Evolutionary conservation across 2,888 invertebrate genomes (phyloP).

Genomic region (Epistrophella euchroma): DNA sequence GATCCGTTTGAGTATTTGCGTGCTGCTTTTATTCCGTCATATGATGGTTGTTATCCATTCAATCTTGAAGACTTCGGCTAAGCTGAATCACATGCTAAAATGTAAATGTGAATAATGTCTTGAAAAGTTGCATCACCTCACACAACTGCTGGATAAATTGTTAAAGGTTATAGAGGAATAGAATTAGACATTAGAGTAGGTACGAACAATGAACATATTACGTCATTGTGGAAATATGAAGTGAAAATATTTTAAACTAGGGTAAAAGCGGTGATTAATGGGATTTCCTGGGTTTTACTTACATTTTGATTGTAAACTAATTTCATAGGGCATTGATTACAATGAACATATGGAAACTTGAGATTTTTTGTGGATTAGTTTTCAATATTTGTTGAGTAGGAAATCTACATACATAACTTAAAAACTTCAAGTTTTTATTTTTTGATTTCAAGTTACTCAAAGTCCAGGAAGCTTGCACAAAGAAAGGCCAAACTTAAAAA

Average conservation of each 20-base stretch:
- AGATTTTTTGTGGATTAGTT: too few relatives aligned
- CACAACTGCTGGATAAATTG: background rate
- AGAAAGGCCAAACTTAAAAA: too few relatives aligned
- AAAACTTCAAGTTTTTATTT: too few relatives aligned
- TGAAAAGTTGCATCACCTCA: background rate
- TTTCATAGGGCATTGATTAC: too few relatives aligned
- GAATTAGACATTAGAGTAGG: background rate
- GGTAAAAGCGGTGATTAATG: background rate
- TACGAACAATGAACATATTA: background rate
- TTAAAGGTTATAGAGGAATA: background rate
- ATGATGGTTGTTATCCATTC: background rate
- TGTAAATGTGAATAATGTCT: slow-evolving; percentile 2
- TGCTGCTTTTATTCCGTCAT: slow-evolving; percentile 3
- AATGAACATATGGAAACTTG: too few relatives aligned
- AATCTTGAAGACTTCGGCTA: background rate
- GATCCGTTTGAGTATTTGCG: slow-evolving; percentile 14
- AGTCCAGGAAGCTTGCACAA: too few relatives aligned
- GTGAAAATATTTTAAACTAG: background rate
- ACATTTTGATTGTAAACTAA: too few relatives aligned
- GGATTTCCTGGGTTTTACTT: too few relatives aligned
- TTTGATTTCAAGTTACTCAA: too few relatives aligned
- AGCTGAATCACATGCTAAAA: background rate
- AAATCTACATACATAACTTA: too few relatives aligned
- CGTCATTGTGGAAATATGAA: background rate
- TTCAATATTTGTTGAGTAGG: too few relatives aligned